phyloP scores from a whole-genome alignment of 2,797 vertebrate species.

The Otus scops region DNA sequence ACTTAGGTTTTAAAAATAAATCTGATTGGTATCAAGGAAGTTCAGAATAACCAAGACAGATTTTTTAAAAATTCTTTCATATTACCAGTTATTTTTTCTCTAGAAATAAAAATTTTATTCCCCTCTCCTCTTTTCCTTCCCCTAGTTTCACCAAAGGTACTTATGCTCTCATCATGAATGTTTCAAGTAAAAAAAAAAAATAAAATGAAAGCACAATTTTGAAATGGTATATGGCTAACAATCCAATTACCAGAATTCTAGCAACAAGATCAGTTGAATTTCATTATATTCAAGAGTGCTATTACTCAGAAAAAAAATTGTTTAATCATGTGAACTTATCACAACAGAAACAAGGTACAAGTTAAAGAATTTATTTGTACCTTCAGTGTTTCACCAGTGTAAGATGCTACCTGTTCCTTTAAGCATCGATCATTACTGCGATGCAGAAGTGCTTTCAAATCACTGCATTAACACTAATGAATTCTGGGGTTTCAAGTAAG shows the following conservation, averaged over 20 bases:
- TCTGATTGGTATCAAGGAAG: background rate
- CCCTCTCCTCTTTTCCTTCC: background rate
- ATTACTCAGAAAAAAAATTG: background rate
- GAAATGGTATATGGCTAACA: background rate
- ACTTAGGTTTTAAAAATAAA: background rate
- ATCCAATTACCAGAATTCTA: background rate
- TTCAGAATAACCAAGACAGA: background rate
- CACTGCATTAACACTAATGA: background rate
- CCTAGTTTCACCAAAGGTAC: background rate
- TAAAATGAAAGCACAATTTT: background rate
- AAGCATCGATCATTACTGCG: background rate
- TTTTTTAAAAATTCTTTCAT: background rate
- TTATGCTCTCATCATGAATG: background rate
- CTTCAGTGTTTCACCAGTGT: background rate
- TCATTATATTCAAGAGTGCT: background rate
- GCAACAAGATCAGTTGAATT: background rate
- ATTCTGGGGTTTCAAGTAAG: background rate
- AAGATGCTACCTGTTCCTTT: background rate
- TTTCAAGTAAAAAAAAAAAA: background rate
- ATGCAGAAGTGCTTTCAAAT: background rate
- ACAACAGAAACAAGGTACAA: background rate
- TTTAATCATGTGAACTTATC: background rate
- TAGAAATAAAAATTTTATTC: background rate
- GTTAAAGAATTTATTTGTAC: background rate
- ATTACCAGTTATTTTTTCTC: background rate